Base-by-base conservation (phyloP, 2,888 invertebrate species). In the Agonopterix subpropinquella region DNA sequence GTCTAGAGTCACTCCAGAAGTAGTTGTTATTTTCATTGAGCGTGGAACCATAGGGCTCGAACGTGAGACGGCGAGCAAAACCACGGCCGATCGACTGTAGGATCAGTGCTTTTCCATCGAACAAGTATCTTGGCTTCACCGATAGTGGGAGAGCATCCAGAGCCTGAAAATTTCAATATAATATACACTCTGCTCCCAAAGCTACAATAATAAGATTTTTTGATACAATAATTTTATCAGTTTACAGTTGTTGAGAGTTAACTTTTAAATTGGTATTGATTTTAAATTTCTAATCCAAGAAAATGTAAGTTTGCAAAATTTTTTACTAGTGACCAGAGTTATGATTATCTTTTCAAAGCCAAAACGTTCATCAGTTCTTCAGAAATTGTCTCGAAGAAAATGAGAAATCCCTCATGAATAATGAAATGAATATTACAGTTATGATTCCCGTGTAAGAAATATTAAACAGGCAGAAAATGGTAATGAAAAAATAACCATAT, bases 1-100 rank as follows among this genome's bases (percentile, higher is more conserved):
- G 91, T 54, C 91, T 84, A 37, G 93, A 94, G 80, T 95, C 95
- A 18, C 93, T 92, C 93, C 94, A 95, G 84, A 95, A 94, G 75
- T 92, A 94, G 69, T 93, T 92, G 45, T 89, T 86, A 71, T 93
- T 93, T 54, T 91, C 88, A 78, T 93, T 93, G 43, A 92, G 86
- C 41, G 89, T 87, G 36, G 89, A 89, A 43, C 88, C 83, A 49
- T 90, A 83, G 1, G 92, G 91, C 64, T 92, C 91, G 78, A 95
- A 94, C 1, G 94, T 94, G 54, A 94, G 87, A 43, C 94, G 89
- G 52, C 93, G 90, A 5, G 93, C 92, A 69, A 93, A 94, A 8
- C 95, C 94, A 63, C 93, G 90, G 0, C 94, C 94, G 60, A 94
- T 92, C 35, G 91, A 91, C 58, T 90, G 89, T 49, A 95, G 87